Evolutionary conservation across 2,797 vertebrate species (phyloP).

Genomic region (Eupleurogrammus muticus): DNA sequence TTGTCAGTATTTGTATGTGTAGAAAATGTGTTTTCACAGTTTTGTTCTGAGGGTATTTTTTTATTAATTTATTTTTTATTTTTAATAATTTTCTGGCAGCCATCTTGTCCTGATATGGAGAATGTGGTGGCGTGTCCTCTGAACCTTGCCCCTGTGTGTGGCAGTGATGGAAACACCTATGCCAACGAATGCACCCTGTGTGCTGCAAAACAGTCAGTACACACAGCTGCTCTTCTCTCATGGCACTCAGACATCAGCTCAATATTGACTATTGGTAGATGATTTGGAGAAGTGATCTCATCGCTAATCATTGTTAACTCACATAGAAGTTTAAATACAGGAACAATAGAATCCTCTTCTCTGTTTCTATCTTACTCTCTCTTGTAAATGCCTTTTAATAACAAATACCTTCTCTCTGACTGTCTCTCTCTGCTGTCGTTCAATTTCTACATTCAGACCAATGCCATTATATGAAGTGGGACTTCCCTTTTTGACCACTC

Average conservation of each 20-base stretch:
- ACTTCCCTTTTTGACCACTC: background rate
- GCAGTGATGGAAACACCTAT: conserved; percentile 83
- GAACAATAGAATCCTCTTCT: background rate
- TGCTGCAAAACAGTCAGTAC: conserved; percentile 77
- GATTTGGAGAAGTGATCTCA: background rate
- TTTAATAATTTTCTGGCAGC: conserved; percentile 64
- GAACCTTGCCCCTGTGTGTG: conserved; percentile 84
- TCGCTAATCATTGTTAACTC: background rate
- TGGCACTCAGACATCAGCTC: background rate
- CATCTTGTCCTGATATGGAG: conserved; percentile 58
- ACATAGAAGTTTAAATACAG: background rate
- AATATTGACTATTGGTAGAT: background rate
- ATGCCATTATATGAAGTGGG: background rate
- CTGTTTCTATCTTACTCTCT: background rate
- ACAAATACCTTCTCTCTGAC: background rate
- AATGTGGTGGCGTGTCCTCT: conserved; percentile 77
- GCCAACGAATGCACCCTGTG: conserved; percentile 82
- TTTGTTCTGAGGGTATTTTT: background rate
- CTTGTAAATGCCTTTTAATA: background rate
- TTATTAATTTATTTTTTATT: too few species aligned
- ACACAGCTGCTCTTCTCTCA: conserved; percentile 46
- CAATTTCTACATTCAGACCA: background rate
- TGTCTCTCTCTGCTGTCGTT: background rate
- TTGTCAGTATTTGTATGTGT: background rate
- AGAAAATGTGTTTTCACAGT: background rate